Percentiles rank a stretch among this genome's conserved stretches.
These are phyloP conservation scores for Melanotaenia nigrans DNA, from an alignment of 2,797 vertebrate genomes.

Conservation along the genomic window DNA sequence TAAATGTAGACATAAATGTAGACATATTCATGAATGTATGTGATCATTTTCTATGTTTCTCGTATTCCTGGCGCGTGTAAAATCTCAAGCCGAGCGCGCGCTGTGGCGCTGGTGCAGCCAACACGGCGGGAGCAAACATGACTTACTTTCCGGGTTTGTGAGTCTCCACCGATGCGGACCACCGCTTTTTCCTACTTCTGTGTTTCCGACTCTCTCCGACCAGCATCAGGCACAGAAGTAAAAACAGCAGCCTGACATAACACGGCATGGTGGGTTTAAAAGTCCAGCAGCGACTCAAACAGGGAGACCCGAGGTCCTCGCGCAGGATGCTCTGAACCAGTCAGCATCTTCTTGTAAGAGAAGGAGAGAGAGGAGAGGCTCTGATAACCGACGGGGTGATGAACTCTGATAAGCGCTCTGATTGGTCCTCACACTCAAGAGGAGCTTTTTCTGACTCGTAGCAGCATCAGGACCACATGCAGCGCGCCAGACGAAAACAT, in stretches of 20 bases:
- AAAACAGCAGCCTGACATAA: constrained; percentile 78
- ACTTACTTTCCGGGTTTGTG: constrained; percentile 86
- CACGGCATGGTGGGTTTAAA: constrained; percentile 80
- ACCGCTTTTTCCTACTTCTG: constrained; percentile 84
- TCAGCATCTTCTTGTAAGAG: constrained; percentile 59
- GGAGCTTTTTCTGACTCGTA: constrained; percentile 26
- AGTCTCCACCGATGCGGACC: constrained; percentile 81
- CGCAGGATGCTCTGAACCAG: constrained; percentile 66
- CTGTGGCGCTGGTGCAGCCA: no score
- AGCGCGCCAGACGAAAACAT: neutral
- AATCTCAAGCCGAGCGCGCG: no score
- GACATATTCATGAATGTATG: no score
- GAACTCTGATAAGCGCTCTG: constrained; percentile 52
- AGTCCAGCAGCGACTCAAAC: constrained; percentile 58
- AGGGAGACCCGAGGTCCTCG: constrained; percentile 53
- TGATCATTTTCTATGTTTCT: no score
- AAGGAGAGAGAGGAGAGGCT: neutral
- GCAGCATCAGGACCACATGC: constrained; percentile 65
- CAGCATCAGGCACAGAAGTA: constrained; percentile 82
- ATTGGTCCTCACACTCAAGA: constrained; percentile 69
- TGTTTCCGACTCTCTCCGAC: constrained; percentile 85
- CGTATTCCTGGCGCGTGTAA: no score
- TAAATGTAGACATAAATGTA: no score
- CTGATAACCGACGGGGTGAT: constrained; percentile 42
- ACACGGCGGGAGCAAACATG: neutral